Conservation (phyloP, 2,888 invertebrate species). For the Ennomos fuscantarius region DNA sequence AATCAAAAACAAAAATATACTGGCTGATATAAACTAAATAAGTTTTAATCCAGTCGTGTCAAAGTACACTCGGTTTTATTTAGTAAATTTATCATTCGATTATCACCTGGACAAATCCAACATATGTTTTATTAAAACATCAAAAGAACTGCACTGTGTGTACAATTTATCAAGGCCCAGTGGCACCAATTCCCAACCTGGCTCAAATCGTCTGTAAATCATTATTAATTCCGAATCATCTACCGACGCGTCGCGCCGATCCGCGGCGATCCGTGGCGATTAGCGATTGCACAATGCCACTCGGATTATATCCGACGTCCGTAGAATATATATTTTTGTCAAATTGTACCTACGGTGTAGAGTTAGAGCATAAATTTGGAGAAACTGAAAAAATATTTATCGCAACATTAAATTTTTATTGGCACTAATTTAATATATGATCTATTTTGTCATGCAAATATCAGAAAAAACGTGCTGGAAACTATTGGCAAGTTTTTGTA, state of each 20-base stretch:
- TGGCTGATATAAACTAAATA: too few relatives aligned
- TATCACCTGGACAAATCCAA: too few relatives aligned
- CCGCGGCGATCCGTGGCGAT: slow-evolving; percentile 81
- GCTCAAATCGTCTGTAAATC: slow-evolving; percentile 81
- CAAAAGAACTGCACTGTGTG: neutral
- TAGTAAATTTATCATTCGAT: too few relatives aligned
- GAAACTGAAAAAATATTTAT: neutral
- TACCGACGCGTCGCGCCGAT: slow-evolving; percentile 54
- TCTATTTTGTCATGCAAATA: too few relatives aligned
- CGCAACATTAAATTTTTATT: too few relatives aligned
- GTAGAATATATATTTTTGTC: slow-evolving; percentile 82
- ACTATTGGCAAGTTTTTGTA: too few relatives aligned
- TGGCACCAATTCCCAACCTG: slow-evolving; percentile 64
- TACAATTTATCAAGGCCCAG: slow-evolving; percentile 21
- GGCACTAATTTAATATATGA: slow-evolving; percentile 1
- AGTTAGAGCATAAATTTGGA: slow-evolving; percentile 48
- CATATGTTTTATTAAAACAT: neutral
- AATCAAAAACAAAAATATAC: too few relatives aligned
- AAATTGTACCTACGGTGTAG: slow-evolving; percentile 74
- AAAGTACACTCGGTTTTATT: too few relatives aligned
- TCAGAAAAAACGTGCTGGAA: too few relatives aligned
- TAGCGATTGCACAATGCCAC: slow-evolving; percentile 82
- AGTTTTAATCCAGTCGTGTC: too few relatives aligned
- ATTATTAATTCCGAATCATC: slow-evolving; percentile 80
- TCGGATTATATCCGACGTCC: slow-evolving; percentile 75